Evolutionary conservation across 2,113 vertebrate genomes (phyloP), one percentile per base, ranked within the genome.

Genomic region (Callocephalon fimbriatum): DNA sequence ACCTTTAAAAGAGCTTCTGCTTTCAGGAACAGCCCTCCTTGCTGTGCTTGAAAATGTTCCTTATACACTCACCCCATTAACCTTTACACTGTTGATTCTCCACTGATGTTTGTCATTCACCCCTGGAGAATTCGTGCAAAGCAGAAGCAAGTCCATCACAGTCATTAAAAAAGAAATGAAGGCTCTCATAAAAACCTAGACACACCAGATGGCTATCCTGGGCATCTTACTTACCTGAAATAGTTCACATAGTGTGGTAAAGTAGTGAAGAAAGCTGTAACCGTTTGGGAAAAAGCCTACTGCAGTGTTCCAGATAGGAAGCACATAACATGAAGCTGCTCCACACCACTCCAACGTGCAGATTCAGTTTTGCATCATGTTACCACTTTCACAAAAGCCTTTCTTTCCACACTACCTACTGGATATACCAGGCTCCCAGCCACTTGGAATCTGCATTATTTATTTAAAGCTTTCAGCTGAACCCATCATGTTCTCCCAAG

Each of bases 401-500:
- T 79, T 88, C 38, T 79, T 89, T 91, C 75, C 48, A 61, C 38
- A 15, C 58, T 82, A 66, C 26, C 70, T 65, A 59, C 75, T 71
- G 59, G 32, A 44, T 61, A 74, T 18, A 83, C 6, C 23, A 90
- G 38, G 7, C 53, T 90, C 45, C 48, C 63, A 75, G 63, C 6
- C 32, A 58, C 68, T 84, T 32, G 8, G 37, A 59, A 45, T 37
- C 16, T 37, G 32, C 0, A 1, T 19, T 92, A 78, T 86, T 96
- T 94, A 91, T 56, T 84, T 88, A 73, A 74, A 80, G 48, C 35
- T 84, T 95, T 95, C 86, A 82, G n/a, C 45, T 65, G 62, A 92
- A 86, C 56, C 32, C 77, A 59, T 61, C 3, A 1, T 37, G 44
- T 38, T 88, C 58, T 97, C 86, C 90, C 92, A 73, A 76, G 86